Base-by-base conservation (phyloP, 2,113 vertebrate species). In the Ranitomeya imitator region DNA sequence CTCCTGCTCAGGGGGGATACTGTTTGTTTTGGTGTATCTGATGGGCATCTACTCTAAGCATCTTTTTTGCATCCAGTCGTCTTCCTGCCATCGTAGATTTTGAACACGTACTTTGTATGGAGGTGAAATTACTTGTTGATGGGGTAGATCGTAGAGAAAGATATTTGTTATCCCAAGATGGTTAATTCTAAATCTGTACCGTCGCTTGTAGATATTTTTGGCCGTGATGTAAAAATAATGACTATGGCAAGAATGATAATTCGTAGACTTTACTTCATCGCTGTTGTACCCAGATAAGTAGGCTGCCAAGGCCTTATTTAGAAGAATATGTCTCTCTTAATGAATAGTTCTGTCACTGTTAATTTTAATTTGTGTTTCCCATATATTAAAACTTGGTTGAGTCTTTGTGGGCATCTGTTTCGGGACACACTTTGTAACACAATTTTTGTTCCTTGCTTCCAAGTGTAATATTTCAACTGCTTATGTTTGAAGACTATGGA, bases 291-390 rank as follows among this genome's bases (percentile, higher is more conserved):
- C 55, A 57, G 12, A 57, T 45, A 74, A 7, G 15, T 37, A 73
- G 67, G 67, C 2, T 51, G 79, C 52, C 79, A 18, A n/a, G 16
- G 54, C 79, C 57, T 31, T 60, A 60, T 80, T 80, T 80, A 80
- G 79, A 37, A 63, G 57, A 61, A 37, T 10, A 2, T 45, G 31
- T 19, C 79, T 59, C 26, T 16, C 11, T 37, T 63, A 63, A 63
- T 82, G 51, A 82, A 61, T 61, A 37, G 63, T 31, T 37, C 59
- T 45, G 26, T 82, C 57, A 16, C 23, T 18, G 60, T 80, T 80
- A 2, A 61, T 81, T 31, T 14, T 60, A 19, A 45, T 19, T 10
- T 45, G 79, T 45, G 79, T 63, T 59, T 82, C 57, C 14, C 12
- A 45, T 57, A 60, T 80, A 31, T 60, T 26, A 60, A 23, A 37